Evolutionary conservation across 2,113 vertebrate genomes (phyloP).

Genomic region (Polypterus bichir): DNA sequence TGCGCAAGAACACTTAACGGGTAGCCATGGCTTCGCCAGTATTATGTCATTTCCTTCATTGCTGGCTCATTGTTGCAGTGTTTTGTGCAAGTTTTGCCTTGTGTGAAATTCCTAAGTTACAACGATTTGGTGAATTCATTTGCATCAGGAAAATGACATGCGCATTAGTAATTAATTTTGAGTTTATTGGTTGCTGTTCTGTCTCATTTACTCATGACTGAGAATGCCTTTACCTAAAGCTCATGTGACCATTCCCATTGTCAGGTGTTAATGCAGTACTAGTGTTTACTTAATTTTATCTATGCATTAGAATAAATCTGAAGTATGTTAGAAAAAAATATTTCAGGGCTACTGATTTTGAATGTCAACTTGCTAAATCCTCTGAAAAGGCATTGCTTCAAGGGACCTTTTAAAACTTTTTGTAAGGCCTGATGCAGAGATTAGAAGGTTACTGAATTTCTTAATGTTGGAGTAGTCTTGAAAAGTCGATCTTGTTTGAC

Average conservation of each 20-base stretch:
- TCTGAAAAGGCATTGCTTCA: conserved; percentile 10
- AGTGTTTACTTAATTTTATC: conserved; percentile 72
- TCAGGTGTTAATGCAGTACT: conserved; percentile 73
- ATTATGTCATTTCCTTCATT: conserved; percentile 40
- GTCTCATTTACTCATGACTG: conserved; percentile 40
- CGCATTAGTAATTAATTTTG: conserved; percentile 21
- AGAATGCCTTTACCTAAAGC: conserved; percentile 50
- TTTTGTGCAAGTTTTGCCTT: conserved; percentile 48
- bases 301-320: conserved; percentile 83
- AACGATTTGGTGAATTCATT: conserved; percentile 24
- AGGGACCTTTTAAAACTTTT: conserved; percentile 13
- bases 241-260: conserved; percentile 56
- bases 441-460: conserved; percentile 18
- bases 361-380: conserved; percentile 47
- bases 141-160: conserved; percentile 18
- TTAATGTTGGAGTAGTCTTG: conserved; percentile 54
- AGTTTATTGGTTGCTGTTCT: conserved; percentile 29
- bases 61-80: conserved; percentile 55
- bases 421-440: conserved; percentile 3
- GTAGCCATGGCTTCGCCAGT: conserved; percentile 50
- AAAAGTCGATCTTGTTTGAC: conserved; percentile 65
- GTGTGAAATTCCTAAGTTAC: conserved; percentile 32
- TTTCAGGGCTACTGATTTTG: conserved; percentile 62
- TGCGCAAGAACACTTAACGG: conserved; percentile 23
- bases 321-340: conserved; percentile 46